A percentile compares a stretch with the other conserved stretches of the same genome.
Evolutionary conservation across 2,113 vertebrate genomes (phyloP).

Genomic region (Erythrocercus mccallii): DNA sequence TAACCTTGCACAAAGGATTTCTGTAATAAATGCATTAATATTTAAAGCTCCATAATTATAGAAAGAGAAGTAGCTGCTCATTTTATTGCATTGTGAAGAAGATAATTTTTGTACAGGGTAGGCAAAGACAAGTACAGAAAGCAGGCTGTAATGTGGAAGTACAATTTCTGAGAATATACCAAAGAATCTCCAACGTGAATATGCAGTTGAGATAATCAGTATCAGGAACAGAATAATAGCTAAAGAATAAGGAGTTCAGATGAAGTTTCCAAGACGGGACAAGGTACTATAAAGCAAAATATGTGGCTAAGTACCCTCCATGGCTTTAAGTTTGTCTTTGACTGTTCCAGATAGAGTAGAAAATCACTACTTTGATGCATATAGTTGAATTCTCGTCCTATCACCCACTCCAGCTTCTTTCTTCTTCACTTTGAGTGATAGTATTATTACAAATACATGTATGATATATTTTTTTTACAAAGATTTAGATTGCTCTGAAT

Average conservation of each 20-base stretch:
- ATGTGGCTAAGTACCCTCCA: background rate
- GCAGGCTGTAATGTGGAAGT: background rate
- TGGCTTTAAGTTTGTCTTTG: background rate
- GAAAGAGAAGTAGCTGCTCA: background rate
- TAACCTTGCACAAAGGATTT: background rate
- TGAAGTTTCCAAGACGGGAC: background rate
- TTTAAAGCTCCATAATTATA: background rate
- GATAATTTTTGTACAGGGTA: background rate
- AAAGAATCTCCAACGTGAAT: background rate
- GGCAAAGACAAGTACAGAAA: background rate
- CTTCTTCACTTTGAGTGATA: background rate
- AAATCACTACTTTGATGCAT: background rate
- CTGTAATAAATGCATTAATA: background rate
- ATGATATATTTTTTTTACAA: background rate
- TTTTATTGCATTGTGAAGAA: background rate
- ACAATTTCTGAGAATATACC: background rate
- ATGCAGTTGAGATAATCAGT: background rate
- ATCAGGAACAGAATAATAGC: background rate
- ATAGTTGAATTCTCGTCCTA: background rate
- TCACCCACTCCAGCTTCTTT: background rate
- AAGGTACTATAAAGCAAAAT: background rate
- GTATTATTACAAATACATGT: background rate
- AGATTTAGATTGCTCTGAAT: background rate
- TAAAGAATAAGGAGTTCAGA: background rate
- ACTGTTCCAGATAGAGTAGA: background rate